These are phyloP conservation scores for Clitarchus hookeri DNA, from an alignment of 2,888 invertebrate species.

Conservation along the genomic window DNA sequence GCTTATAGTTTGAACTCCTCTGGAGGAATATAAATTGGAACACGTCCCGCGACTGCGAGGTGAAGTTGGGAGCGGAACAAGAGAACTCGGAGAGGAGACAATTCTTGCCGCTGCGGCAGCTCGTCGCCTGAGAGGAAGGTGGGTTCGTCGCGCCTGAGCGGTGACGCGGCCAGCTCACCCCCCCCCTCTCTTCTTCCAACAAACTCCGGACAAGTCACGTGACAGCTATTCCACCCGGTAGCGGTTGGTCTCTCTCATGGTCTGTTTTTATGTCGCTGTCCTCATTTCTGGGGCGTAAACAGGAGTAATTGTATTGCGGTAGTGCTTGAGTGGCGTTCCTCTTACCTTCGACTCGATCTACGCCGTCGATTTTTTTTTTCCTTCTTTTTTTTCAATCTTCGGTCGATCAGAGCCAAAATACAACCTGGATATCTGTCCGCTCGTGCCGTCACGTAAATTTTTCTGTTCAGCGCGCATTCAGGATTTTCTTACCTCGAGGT, in stretches of 20 bases:
- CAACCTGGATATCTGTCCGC: constrained; percentile 7
- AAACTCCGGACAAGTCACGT: background rate
- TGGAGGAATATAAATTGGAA: too few relatives aligned
- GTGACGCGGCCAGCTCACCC: background rate
- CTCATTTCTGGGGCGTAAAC: constrained; percentile 4
- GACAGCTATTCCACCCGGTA: background rate
- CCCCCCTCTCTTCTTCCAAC: background rate
- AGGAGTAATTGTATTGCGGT: background rate
- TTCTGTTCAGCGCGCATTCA: background rate
- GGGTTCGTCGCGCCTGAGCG: too few relatives aligned
- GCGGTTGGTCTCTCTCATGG: background rate
- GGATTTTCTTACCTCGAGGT: background rate
- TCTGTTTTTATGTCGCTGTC: background rate
- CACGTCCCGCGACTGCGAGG: too few relatives aligned
- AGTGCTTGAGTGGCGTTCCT: background rate
- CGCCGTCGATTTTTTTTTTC: background rate
- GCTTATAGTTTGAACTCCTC: too few relatives aligned
- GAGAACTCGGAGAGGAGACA: too few relatives aligned
- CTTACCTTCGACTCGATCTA: background rate
- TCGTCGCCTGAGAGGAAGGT: too few relatives aligned
- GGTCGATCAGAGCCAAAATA: background rate
- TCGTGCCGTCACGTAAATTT: constrained; percentile 4
- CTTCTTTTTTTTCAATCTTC: background rate
- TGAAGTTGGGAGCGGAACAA: too few relatives aligned
- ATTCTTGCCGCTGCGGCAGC: too few relatives aligned